Evolutionary conservation across 1,140 invertebrate species (phyloP).

Genomic region (Calliphora vicina): DNA sequence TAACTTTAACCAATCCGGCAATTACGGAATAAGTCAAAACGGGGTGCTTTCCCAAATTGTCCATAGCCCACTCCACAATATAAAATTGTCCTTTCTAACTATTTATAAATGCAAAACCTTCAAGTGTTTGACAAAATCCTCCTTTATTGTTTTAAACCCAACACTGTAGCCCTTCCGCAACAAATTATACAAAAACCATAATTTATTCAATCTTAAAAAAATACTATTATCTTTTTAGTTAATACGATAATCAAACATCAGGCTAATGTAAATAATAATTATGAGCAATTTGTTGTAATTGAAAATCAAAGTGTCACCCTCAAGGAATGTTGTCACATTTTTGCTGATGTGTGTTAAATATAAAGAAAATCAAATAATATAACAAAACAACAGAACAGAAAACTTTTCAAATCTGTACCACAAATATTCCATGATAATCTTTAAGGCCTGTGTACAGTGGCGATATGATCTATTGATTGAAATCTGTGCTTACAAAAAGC

Average conservation of each 20-base stretch:
- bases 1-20: too few relatives aligned
- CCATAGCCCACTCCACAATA: too few relatives aligned
- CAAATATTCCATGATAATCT: background rate
- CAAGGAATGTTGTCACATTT: background rate
- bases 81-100: too few relatives aligned
- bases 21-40: too few relatives aligned
- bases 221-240: background rate
- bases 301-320: background rate
- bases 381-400: background rate
- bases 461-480: slow-evolving; percentile 18
- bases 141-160: too few relatives aligned
- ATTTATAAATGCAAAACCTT: too few relatives aligned
- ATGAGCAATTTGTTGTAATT: slow-evolving; percentile 8
- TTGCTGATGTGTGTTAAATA: background rate
- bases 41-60: too few relatives aligned
- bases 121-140: too few relatives aligned
- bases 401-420: background rate
- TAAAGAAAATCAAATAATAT: background rate
- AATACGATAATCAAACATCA: background rate
- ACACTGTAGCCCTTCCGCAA: background rate
- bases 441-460: background rate
- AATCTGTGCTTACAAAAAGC: background rate
- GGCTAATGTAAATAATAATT: slow-evolving; percentile 9
- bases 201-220: background rate
- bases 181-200: background rate